Evolutionary conservation across 2,113 vertebrate species (phyloP), one percentile per base, ranked within the genome.

Genomic region (Sturnus vulgaris): DNA sequence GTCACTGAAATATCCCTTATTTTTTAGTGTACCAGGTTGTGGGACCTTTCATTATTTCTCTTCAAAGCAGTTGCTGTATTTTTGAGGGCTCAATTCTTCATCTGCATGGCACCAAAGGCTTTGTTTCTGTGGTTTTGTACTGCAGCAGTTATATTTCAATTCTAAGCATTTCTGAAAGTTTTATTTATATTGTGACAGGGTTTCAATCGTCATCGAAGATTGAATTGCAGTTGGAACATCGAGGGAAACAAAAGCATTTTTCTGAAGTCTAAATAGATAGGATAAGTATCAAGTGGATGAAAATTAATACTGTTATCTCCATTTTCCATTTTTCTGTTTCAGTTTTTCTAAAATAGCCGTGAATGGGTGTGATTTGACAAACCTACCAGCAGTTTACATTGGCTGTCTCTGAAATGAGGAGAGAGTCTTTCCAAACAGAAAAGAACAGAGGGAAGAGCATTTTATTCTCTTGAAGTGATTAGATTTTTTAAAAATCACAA

Each of bases 121-220:
- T 64, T 55, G 24, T 90, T 86, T 92, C 59, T 78, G 33, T 33
- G 35, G 5, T 76, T 91, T 82, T 91, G 61, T 87, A 42, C 46
- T 75, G 76, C 37, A 49, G 0, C 47, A 68, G 24, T 75, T 91
- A 19, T 57, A 79, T 70, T 73, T 89, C 50, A 89, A 46, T 82
- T 93, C 86, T 53, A 40, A 46, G 57, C 0, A 0, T 91, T 93
- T 91, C 28, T 56, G 83, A 24, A 91, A 89, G 60, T 95, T 95
- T 86, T 93, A 72, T 93, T 93, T 82, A 30, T 78, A 53, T 84
- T 93, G 61, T 93, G 86, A 82, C 81, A 84, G 37, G 57, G 69
- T 81, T 95, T 95, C 78, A 65, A 0, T 91, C 5, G 4, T 84
- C 40, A 85, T 63, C 90, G 56, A 44, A 37, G 64, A 90, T 10